phyloP scores from a whole-genome alignment of 2,113 vertebrate genomes.

The Tinamus guttatus region DNA sequence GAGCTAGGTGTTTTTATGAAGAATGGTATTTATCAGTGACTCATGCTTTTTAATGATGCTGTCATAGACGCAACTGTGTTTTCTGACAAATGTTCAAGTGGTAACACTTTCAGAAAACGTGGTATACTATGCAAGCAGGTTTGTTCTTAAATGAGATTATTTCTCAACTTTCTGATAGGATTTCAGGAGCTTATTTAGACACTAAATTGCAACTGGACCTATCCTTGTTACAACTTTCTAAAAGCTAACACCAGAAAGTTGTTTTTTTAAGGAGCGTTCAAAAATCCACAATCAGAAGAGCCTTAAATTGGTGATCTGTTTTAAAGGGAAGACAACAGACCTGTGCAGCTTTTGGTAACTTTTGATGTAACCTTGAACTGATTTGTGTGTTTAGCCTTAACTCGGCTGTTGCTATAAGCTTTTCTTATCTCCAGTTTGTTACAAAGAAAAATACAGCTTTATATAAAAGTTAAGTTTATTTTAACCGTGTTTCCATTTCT shows the following conservation, averaged over 20 bases:
- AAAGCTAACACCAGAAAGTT: not conserved
- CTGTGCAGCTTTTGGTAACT: not conserved
- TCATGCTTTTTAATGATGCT: conserved; percentile 30
- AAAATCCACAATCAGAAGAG: not conserved
- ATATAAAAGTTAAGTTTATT: conserved; percentile 16
- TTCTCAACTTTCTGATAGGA: not conserved
- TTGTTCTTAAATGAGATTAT: not conserved
- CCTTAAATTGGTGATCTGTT: not conserved
- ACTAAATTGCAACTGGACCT: not conserved
- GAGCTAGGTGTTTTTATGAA: not conserved
- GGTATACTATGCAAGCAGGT: not conserved
- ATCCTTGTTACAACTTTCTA: not conserved
- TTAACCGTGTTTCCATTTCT: conserved; percentile 15
- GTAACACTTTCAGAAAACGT: not conserved
- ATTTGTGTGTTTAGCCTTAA: not conserved
- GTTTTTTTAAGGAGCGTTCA: not conserved
- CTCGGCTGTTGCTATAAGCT: not conserved
- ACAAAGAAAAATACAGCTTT: not conserved
- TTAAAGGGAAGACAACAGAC: not conserved
- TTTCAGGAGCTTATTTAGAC: not conserved
- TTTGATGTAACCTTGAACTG: not conserved
- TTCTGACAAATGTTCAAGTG: not conserved
- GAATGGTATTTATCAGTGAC: not conserved
- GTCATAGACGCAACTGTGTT: not conserved
- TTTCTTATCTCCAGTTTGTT: not conserved